Percentiles rank a stretch among this genome's conserved stretches.
Evolutionary conservation across 92 coral and sea anemone species (phyloP).

Genomic region (Porites lobata): DNA sequence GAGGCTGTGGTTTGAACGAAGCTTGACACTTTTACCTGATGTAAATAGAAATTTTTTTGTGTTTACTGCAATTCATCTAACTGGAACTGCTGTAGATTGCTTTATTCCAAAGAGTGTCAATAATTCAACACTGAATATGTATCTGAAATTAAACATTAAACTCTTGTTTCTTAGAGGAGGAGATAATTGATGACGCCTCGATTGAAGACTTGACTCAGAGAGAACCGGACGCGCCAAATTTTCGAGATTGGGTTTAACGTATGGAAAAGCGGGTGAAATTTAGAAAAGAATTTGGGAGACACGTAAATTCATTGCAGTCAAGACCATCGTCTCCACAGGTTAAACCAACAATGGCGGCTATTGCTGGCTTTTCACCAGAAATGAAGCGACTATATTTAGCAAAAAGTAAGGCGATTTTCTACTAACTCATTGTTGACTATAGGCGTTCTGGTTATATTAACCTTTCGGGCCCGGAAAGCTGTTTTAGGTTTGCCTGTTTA

Average conservation of each 20-base stretch:
- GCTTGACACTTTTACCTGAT: too few species aligned
- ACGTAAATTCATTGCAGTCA: conserved; percentile 20
- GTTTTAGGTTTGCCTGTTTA: too few species aligned
- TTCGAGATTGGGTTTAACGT: conserved; percentile 35
- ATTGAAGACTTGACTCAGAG: conserved; percentile 21
- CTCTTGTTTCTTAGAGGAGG: conserved; percentile 42
- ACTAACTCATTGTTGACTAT: too few species aligned
- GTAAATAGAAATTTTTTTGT: background rate
- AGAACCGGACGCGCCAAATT: conserved; percentile 46
- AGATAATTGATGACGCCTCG: conserved; percentile 48
- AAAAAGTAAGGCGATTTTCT: conserved; percentile 18
- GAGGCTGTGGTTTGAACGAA: too few species aligned
- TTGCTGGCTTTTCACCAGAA: conserved; percentile 45
- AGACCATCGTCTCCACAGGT: conserved; percentile 32
- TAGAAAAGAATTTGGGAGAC: conserved; percentile 38
- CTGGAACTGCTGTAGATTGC: background rate
- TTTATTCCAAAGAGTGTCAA: too few species aligned
- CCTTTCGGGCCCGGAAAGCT: too few species aligned
- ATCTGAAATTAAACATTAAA: conserved; percentile 22
- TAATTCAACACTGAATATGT: too few species aligned
- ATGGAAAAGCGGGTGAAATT: conserved; percentile 49
- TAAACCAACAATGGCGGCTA: conserved; percentile 57
- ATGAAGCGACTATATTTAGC: conserved; percentile 34
- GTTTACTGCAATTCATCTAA: conserved; percentile 1
- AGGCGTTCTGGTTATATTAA: too few species aligned